These are phyloP conservation scores for Hylaea fasciaria DNA, from an alignment of 2,888 invertebrate species.

Conservation along the genomic window DNA sequence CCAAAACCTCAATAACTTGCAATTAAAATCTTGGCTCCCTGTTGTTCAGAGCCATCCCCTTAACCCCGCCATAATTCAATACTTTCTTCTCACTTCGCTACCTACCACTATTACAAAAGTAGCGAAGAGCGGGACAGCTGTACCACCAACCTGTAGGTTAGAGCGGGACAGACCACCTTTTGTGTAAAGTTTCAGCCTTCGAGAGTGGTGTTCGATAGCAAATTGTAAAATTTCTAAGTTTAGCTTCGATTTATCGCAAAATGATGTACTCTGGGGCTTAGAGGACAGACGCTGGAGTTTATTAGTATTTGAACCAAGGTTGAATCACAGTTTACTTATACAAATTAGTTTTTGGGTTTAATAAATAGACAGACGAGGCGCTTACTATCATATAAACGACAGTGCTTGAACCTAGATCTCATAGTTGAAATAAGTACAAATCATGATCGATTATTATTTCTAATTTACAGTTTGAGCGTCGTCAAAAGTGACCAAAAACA, in stretches of 20 bases:
- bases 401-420: too few relatives aligned
- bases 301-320: too few relatives aligned
- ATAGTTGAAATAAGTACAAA: too few relatives aligned
- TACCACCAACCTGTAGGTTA: constrained; percentile 20
- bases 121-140: constrained; percentile 54
- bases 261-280: not conserved
- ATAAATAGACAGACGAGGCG: too few relatives aligned
- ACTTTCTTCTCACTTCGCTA: constrained; percentile 63
- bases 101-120: constrained; percentile 77
- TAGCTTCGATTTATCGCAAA: constrained; percentile 46
- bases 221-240: constrained; percentile 70
- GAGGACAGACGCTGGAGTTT: too few relatives aligned
- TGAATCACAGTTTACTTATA: too few relatives aligned
- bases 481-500: too few relatives aligned
- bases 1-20: not conserved
- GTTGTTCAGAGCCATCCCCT: constrained; percentile 49
- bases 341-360: too few relatives aligned
- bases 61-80: constrained; percentile 69
- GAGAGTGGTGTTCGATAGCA: constrained; percentile 45
- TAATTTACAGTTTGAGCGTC: too few relatives aligned
- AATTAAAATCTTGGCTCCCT: not conserved
- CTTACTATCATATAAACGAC: too few relatives aligned
- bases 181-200: constrained; percentile 66
- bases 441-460: too few relatives aligned
- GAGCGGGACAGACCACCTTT: constrained; percentile 53